Evolutionary conservation across 2,797 vertebrate genomes (phyloP).

Genomic region (Onychomys torridus): DNA sequence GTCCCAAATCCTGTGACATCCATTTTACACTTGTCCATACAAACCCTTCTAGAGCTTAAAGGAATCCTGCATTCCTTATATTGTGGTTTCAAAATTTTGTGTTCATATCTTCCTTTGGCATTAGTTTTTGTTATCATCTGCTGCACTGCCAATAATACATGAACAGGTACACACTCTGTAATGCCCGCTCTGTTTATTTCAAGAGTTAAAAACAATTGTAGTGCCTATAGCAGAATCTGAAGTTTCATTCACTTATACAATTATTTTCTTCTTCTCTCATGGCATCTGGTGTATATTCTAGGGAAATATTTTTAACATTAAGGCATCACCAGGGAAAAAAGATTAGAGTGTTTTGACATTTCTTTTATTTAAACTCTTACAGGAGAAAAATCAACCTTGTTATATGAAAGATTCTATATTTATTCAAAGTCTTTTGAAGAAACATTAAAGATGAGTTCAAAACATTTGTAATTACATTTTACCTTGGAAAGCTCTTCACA

Average conservation of each 20-base stretch:
- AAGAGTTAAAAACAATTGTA: slow-evolving; percentile 52
- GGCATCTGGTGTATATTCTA: slow-evolving; percentile 72
- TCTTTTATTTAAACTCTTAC: slow-evolving; percentile 74
- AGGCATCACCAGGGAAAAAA: slow-evolving; percentile 70
- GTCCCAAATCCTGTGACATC: background rate
- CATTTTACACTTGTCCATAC: background rate
- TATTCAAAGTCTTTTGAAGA: slow-evolving; percentile 79
- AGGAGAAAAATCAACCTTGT: slow-evolving; percentile 77
- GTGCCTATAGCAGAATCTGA: slow-evolving; percentile 50
- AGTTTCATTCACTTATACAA: slow-evolving; percentile 67
- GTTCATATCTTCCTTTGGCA: slow-evolving; percentile 54
- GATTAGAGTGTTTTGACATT: slow-evolving; percentile 78
- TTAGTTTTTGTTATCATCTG: slow-evolving; percentile 23
- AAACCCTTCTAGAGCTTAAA: background rate
- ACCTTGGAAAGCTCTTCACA: slow-evolving; percentile 66
- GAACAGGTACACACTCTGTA: background rate
- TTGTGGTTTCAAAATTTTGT: background rate
- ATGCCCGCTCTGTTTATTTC: slow-evolving; percentile 28
- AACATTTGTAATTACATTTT: slow-evolving; percentile 78
- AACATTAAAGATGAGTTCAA: slow-evolving; percentile 76
- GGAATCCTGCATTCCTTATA: background rate
- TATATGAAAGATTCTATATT: slow-evolving; percentile 81
- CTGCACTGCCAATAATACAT: background rate
- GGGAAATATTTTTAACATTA: slow-evolving; percentile 79
- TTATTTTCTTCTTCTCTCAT: slow-evolving; percentile 54